Percentiles rank a stretch among this genome's conserved stretches.
Evolutionary conservation across 2,113 vertebrate genomes (phyloP).

Genomic region (Benitochromis conjunctus): DNA sequence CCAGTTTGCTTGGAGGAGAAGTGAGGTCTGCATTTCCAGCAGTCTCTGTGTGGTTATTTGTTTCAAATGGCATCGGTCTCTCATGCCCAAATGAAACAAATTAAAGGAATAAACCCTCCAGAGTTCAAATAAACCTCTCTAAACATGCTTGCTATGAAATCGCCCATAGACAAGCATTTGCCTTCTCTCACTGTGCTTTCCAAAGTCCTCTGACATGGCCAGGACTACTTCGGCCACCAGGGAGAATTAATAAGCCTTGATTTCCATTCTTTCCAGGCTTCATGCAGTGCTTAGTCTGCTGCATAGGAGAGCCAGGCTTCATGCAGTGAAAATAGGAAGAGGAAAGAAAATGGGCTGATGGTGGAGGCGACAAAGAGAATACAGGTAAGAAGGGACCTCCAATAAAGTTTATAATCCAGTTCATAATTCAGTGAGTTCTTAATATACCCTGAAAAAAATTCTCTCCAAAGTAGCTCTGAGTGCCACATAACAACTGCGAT

Average conservation of each 20-base stretch:
- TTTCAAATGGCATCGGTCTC: constrained; percentile 4
- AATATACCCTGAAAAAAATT: background rate
- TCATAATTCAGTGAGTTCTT: constrained; percentile 32
- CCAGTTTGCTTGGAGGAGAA: constrained; percentile 9
- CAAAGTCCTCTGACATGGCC: constrained; percentile 18
- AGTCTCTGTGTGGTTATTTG: constrained; percentile 20
- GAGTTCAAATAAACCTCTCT: constrained; percentile 33
- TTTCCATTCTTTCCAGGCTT: constrained; percentile 55
- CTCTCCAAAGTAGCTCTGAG: background rate
- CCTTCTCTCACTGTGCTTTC: constrained; percentile 8
- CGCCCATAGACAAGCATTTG: background rate
- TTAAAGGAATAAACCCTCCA: constrained; percentile 43
- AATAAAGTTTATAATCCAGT: constrained; percentile 50
- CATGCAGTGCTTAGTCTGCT: constrained; percentile 52
- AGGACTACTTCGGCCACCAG: constrained; percentile 8
- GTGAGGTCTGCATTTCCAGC: background rate
- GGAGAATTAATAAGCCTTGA: constrained; percentile 69
- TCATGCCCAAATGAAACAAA: constrained; percentile 47
- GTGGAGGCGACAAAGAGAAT: background rate
- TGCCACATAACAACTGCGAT: background rate
- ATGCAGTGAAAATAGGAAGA: background rate
- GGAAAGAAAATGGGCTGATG: background rate
- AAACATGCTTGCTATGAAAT: constrained; percentile 24
- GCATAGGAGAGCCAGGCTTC: constrained; percentile 20
- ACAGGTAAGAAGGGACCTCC: constrained; percentile 1